A percentile compares a stretch with the other conserved stretches of the same genome.
Evolutionary conservation across 2,888 invertebrate genomes (phyloP).

Genomic region (Aplocera efformata): DNA sequence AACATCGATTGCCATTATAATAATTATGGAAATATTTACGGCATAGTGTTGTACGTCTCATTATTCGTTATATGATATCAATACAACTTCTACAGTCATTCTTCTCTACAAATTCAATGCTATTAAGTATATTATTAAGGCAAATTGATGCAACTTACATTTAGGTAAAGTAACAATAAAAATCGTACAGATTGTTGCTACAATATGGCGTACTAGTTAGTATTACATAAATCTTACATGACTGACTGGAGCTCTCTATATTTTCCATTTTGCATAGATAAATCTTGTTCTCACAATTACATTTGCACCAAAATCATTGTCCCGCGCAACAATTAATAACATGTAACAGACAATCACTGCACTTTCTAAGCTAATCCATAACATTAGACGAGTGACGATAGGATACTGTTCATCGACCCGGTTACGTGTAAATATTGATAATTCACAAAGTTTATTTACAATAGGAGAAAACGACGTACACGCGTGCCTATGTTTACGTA

Average conservation of each 20-base stretch:
- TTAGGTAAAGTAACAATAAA: too few relatives aligned
- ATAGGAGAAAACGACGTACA: conserved; percentile 31
- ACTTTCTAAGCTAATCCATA: conserved; percentile 24
- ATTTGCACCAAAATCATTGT: conserved; percentile 20
- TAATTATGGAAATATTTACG: not conserved
- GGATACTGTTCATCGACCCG: conserved; percentile 41
- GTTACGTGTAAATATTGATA: conserved; percentile 54
- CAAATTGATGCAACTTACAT: too few relatives aligned
- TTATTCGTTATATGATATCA: too few relatives aligned
- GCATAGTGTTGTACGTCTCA: too few relatives aligned
- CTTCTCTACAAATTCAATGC: too few relatives aligned
- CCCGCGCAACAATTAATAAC: conserved; percentile 21
- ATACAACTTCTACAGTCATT: too few relatives aligned
- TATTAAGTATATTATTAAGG: too few relatives aligned
- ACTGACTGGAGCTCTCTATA: conserved; percentile 41
- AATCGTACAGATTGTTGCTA: too few relatives aligned
- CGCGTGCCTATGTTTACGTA: conserved; percentile 51
- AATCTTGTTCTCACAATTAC: conserved; percentile 23
- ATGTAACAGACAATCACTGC: conserved; percentile 23
- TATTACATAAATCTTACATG: conserved; percentile 45
- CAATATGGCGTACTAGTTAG: too few relatives aligned
- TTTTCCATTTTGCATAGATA: conserved; percentile 40
- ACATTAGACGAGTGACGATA: conserved; percentile 16
- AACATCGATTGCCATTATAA: conserved; percentile 43
- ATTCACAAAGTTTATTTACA: conserved; percentile 38